A percentile compares a stretch with the other conserved stretches of the same genome.
Evolutionary conservation across 23 tunicate genomes (phyloP).

Genomic region (Oikopleura vanhoeffeni): DNA sequence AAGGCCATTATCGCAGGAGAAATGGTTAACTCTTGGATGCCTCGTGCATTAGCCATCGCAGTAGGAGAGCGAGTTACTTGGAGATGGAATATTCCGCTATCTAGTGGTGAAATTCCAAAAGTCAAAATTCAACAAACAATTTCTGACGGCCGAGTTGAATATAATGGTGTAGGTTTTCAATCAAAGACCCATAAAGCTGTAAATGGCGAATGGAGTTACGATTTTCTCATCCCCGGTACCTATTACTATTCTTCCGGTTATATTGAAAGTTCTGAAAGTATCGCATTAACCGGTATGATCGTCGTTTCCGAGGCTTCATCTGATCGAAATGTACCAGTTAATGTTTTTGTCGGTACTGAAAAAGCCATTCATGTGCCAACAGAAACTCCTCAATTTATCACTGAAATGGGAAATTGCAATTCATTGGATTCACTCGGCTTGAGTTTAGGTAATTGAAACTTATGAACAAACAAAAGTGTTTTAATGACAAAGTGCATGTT

Average conservation of each 20-base stretch:
- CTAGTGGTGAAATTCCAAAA: neutral
- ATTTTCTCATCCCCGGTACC: slow-evolving; percentile 12
- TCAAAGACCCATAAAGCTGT: neutral
- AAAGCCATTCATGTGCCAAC: neutral
- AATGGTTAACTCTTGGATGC: neutral
- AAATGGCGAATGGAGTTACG: slow-evolving; percentile 12
- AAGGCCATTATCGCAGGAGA: neutral
- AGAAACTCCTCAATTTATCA: too few species aligned
- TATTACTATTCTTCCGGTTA: slow-evolving; percentile 1
- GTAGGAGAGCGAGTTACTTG: slow-evolving; percentile 7
- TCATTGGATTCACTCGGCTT: too few species aligned
- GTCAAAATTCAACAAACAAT: neutral
- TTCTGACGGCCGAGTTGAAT: slow-evolving; percentile 5
- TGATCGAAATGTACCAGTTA: neutral
- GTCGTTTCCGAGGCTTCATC: neutral
- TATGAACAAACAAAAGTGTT: too few species aligned
- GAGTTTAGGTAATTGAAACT: too few species aligned
- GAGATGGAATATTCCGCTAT: neutral
- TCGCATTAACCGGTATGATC: neutral
- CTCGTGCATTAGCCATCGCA: neutral
- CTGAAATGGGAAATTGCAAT: too few species aligned
- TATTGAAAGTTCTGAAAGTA: slow-evolving; percentile 3
- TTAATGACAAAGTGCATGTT: too few species aligned
- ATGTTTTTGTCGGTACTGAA: neutral
- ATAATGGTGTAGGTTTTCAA: slow-evolving; percentile 12